phyloP scores from a whole-genome alignment of 2,888 invertebrate genomes.

The Lepidochrysops patricia region DNA sequence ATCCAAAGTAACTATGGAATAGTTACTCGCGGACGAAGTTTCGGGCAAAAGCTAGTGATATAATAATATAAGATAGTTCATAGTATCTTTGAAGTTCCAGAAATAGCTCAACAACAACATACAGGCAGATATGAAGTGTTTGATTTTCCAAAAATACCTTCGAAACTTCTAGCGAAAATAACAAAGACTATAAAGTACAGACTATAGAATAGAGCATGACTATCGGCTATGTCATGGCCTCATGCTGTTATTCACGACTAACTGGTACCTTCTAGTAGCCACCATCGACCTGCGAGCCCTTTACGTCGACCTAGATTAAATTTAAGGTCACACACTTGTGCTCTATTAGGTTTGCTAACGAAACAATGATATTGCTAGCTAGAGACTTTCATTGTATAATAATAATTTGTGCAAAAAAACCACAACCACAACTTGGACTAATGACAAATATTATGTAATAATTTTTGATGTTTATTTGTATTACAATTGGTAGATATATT shows the following conservation, averaged over 20 bases:
- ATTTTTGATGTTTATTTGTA: neutral
- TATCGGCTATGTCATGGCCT: neutral
- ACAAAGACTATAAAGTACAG: too few species aligned
- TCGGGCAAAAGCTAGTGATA: too few species aligned
- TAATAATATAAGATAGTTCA: too few species aligned
- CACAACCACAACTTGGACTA: neutral
- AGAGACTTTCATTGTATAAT: neutral
- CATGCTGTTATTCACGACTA: neutral
- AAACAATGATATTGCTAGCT: neutral
- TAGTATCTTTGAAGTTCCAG: neutral
- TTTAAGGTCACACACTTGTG: slow-evolving; percentile 6
- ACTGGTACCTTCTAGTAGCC: neutral
- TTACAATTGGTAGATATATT: neutral
- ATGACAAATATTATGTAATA: too few species aligned
- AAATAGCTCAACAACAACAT: too few species aligned
- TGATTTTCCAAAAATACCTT: neutral
- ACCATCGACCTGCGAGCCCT: slow-evolving; percentile 7
- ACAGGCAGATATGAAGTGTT: too few species aligned
- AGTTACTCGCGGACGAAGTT: too few species aligned
- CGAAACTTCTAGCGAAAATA: neutral
- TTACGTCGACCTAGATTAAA: slow-evolving; percentile 6
- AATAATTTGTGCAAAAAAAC: neutral
- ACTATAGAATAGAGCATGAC: neutral
- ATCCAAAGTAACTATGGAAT: too few species aligned
- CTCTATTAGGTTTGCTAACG: neutral